Evolutionary conservation across 2,113 vertebrate genomes (phyloP).

Genomic region (Engraulis encrasicolus): DNA sequence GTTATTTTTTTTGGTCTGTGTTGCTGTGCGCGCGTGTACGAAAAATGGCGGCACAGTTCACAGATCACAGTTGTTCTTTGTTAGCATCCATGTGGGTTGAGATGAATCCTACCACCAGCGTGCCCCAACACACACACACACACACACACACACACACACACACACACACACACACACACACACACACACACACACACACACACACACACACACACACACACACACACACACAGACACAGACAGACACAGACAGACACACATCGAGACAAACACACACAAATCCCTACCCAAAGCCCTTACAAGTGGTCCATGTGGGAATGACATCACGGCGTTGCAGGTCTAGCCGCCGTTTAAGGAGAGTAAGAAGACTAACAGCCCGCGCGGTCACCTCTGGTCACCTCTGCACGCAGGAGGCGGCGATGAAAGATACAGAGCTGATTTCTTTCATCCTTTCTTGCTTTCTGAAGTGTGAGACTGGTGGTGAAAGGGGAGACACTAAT

Average conservation of each 20-base stretch:
- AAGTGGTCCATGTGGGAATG: conserved; percentile 62
- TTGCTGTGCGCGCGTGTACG: background rate
- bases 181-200: conserved; percentile 4
- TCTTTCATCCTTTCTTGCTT: conserved; percentile 28
- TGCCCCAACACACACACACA: background rate
- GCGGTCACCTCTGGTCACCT: conserved; percentile 68
- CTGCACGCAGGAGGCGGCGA: conserved; percentile 48
- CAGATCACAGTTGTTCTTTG: conserved; percentile 16
- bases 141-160: background rate
- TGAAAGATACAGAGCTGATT: conserved; percentile 60
- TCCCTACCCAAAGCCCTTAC: background rate
- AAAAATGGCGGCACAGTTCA: background rate
- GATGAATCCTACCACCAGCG: background rate
- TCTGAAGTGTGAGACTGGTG: conserved; percentile 66
- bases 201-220: background rate
- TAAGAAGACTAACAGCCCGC: conserved; percentile 77
- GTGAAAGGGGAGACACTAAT: conserved; percentile 51
- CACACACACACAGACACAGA: background rate
- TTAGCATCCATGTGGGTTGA: background rate
- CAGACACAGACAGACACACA: background rate
- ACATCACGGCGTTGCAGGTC: conserved; percentile 73
- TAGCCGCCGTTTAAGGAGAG: conserved; percentile 78
- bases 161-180: background rate
- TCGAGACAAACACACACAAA: conserved; percentile 50
- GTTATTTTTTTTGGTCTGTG: background rate